Base-by-base conservation (phyloP, 2,113 vertebrate genomes). In the Hypanus sabinus region DNA sequence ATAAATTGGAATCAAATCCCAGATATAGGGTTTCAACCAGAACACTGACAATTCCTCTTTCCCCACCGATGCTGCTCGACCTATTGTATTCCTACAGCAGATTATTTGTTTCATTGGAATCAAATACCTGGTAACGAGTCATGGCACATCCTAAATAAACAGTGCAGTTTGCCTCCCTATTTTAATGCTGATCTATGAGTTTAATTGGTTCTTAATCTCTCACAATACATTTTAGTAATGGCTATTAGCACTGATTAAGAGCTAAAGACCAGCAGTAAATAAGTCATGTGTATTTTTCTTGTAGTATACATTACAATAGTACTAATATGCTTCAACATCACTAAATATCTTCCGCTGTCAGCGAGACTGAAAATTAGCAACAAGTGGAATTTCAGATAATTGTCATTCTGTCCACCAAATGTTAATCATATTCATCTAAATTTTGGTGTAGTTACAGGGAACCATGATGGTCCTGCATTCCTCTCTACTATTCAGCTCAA, bases 181-280 rank as follows among this genome's bases (percentile, higher is more conserved):
- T 88, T 88, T 62, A 88, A 27, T 30, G 3, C 85, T 88, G 85
- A 65, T 65, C 85, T 65, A 33, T 16, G 57, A 88, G 85, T 30
- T 65, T 65, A 88, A 88, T 65, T 88, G 57, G 30, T 65, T 33
- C 60, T 65, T 88, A 33, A 88, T 88, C 85, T 88, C 85, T 88
- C 57, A 65, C 85, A 88, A 57, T 88, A n/a, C n/a, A 57, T 88
- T 88, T 88, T 88, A 88, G 27, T 88, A 57, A 65, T 65, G 85
- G 30, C 85, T 33, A 88, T 88, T 88, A 88, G 62, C 85, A 88
- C 30, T 62, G 85, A 65, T 60, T 18, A 88, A 6, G 62, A 88
- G 60, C 85, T 65, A 62, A 27, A 88, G 85, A 16, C 14, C 27
- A 62, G 85, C 30, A 62, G 85, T 88, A 65, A 88, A 88, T 88